Evolutionary conservation across 2,113 vertebrate genomes (phyloP).

Genomic region (Dromaius novaehollandiae): DNA sequence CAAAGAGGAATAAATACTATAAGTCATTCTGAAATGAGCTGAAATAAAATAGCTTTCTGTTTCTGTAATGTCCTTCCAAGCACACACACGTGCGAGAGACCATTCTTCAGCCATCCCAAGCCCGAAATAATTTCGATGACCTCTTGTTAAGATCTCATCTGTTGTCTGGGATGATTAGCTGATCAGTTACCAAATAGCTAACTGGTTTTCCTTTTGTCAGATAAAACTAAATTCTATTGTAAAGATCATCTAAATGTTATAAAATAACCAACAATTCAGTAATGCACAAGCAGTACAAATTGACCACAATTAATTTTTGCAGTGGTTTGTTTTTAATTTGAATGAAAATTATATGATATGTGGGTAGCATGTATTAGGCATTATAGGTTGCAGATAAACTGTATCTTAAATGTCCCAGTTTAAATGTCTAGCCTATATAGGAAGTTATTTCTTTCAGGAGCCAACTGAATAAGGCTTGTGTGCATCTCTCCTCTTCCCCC

Average conservation of each 20-base stretch:
- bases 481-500: background rate
- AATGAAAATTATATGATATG: background rate
- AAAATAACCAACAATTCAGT: background rate
- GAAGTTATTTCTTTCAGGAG: constrained; percentile 14
- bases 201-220: background rate
- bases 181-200: background rate
- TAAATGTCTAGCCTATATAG: background rate
- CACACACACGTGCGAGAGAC: rapidly evolving
- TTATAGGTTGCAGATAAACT: constrained; percentile 18
- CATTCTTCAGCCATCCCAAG: background rate
- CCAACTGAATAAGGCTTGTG: background rate
- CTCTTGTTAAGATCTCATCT: background rate
- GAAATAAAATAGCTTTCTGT: background rate
- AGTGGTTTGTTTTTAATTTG: background rate
- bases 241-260: background rate
- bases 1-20: background rate
- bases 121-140: background rate
- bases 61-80: background rate
- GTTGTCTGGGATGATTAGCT: background rate
- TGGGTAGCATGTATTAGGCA: constrained; percentile 23
- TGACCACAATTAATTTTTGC: background rate
- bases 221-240: background rate
- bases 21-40: background rate
- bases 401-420: constrained; percentile 3
- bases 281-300: background rate